Evolutionary conservation across 1,140 invertebrate genomes (phyloP).

Genomic region (Psilanteris sp.): DNA sequence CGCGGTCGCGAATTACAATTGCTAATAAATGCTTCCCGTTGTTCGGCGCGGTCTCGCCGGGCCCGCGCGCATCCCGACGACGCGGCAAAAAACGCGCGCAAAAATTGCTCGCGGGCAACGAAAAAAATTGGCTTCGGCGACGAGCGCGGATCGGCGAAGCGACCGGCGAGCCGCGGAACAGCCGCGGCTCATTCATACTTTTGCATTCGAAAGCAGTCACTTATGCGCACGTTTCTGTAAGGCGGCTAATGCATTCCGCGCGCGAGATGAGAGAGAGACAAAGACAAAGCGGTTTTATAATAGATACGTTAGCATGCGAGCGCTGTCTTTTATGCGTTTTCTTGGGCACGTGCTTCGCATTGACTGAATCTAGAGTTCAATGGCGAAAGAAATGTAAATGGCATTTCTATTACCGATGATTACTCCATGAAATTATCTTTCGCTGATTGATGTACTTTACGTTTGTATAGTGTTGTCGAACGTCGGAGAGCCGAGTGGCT

Average conservation of each 20-base stretch:
- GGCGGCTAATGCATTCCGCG: constrained; percentile 63
- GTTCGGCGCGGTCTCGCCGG: too few relatives aligned
- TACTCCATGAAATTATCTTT: constrained; percentile 53
- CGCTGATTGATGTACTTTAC: constrained; percentile 45
- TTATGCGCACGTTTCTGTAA: constrained; percentile 71
- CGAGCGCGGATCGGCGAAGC: too few relatives aligned
- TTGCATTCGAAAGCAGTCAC: constrained; percentile 74
- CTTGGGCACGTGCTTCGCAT: constrained; percentile 56
- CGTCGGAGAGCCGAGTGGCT: not conserved
- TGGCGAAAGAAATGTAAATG: constrained; percentile 59
- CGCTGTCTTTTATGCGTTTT: constrained; percentile 70
- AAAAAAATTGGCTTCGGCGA: too few relatives aligned
- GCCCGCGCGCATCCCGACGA: too few relatives aligned
- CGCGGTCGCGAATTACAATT: constrained; percentile 74
- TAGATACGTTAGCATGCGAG: constrained; percentile 74
- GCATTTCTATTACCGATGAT: constrained; percentile 57
- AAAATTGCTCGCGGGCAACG: too few relatives aligned
- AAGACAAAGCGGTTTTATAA: constrained; percentile 69
- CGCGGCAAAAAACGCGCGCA: too few relatives aligned
- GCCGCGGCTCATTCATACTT: constrained; percentile 72
- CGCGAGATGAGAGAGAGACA: constrained; percentile 46
- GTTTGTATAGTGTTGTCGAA: constrained; percentile 8
- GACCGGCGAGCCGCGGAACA: constrained; percentile 54
- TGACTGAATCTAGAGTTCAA: constrained; percentile 50
- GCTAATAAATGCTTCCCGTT: constrained; percentile 70